Conservation (phyloP, 2,113 vertebrate genomes). For the Ellobius talpinus region DNA sequence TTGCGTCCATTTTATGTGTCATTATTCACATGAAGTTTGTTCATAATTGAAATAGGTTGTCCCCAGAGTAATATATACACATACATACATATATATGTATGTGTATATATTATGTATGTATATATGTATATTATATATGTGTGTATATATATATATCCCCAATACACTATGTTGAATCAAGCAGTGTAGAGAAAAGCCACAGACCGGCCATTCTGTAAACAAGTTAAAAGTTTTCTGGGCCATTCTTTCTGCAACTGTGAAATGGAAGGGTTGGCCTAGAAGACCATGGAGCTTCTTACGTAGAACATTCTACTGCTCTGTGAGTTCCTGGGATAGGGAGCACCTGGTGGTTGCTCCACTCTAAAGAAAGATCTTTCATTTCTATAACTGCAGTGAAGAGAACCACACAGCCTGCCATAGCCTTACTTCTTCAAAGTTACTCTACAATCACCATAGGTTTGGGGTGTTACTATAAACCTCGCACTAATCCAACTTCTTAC, state of each 20-base stretch:
- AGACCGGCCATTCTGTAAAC: not conserved
- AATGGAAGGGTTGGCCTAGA: not conserved
- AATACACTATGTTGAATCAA: not conserved
- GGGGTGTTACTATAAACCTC: not conserved
- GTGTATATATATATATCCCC: not conserved
- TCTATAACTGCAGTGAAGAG: not conserved
- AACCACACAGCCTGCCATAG: not conserved
- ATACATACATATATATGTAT: not conserved
- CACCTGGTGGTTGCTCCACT: not conserved
- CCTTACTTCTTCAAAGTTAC: not conserved
- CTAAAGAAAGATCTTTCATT: not conserved
- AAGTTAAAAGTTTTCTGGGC: not conserved
- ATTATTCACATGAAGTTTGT: not conserved
- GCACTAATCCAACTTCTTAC: not conserved
- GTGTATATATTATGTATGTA: not conserved
- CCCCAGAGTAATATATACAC: not conserved
- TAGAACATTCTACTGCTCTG: not conserved
- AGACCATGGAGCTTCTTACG: not conserved
- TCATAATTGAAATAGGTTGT: not conserved
- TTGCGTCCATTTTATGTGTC: not conserved
- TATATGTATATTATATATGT: too few relatives aligned
- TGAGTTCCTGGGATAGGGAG: not conserved
- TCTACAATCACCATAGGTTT: not conserved
- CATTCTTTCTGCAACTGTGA: conserved; percentile 38
- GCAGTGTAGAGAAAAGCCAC: not conserved